Percentiles rank a stretch among this genome's conserved stretches.
Evolutionary conservation across 2,113 vertebrate species (phyloP).

Genomic region (Quiscalus mexicanus): DNA sequence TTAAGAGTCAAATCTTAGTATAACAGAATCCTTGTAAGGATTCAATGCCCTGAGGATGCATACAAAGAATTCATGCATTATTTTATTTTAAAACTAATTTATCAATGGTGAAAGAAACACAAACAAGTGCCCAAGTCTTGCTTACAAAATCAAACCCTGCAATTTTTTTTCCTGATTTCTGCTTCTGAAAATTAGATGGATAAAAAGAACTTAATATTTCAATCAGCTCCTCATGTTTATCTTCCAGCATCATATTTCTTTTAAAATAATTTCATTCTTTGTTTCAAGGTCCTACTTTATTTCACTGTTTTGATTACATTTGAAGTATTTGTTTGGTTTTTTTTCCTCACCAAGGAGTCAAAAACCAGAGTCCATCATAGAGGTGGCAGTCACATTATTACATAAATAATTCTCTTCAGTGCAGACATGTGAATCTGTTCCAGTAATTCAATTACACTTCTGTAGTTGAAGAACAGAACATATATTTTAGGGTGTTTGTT

Average conservation of each 20-base stretch:
- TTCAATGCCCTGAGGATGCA: rapidly evolving
- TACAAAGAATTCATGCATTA: background rate
- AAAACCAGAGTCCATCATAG: background rate
- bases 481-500: background rate
- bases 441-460: background rate
- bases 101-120: rapidly evolving
- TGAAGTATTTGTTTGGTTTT: background rate
- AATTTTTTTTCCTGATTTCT: background rate
- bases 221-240: background rate
- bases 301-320: background rate
- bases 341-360: background rate
- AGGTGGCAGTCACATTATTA: background rate
- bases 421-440: background rate
- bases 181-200: background rate
- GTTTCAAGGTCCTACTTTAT: background rate
- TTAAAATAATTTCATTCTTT: background rate
- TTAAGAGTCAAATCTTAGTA: background rate
- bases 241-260: background rate
- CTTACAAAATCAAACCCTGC: background rate
- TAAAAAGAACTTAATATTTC: background rate
- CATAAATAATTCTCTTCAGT: background rate
- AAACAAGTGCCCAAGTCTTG: background rate
- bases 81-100: background rate
- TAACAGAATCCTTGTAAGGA: background rate
- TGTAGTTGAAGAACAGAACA: background rate